A percentile compares a stretch with the other conserved stretches of the same genome.
Evolutionary conservation across 2,797 vertebrate genomes (phyloP).

Genomic region (Ammospiza maritima): DNA sequence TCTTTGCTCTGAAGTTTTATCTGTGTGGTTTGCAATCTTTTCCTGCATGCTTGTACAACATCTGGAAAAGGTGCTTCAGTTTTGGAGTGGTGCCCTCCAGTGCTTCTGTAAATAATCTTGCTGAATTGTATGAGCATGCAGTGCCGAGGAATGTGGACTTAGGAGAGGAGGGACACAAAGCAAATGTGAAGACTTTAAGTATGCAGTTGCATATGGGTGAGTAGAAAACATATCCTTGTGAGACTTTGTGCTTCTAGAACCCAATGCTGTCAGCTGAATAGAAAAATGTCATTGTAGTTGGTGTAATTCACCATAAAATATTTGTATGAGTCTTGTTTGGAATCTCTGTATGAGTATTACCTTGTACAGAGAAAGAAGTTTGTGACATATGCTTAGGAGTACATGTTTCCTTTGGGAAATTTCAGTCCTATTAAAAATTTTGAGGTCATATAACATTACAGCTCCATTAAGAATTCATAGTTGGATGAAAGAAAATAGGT

Average conservation of each 20-base stretch:
- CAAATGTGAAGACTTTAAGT: not conserved
- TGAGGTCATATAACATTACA: not conserved
- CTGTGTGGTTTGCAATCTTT: not conserved
- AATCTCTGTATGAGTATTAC: no score
- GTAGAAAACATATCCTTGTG: not conserved
- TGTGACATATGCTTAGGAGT: not conserved
- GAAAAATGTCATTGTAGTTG: not conserved
- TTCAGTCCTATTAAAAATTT: not conserved
- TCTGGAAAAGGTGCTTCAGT: not conserved
- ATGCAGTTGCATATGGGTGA: rapidly evolving
- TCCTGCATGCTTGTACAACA: not conserved
- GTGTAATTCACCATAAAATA: not conserved
- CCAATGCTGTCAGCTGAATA: not conserved
- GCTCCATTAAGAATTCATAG: not conserved
- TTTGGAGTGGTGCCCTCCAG: not conserved
- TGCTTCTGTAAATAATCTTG: not conserved
- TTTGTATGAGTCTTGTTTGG: not conserved
- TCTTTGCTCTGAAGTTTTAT: not conserved
- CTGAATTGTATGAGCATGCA: not conserved
- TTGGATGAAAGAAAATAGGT: not conserved
- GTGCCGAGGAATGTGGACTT: not conserved
- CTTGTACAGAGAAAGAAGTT: not conserved
- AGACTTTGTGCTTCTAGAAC: not conserved
- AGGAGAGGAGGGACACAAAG: not conserved
- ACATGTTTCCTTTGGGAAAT: not conserved